A percentile compares a stretch with the other conserved stretches of the same genome.
Evolutionary conservation across 37 sponge, comb jelly and placozoan species (phyloP).

Genomic region (Beroe forskalii): DNA sequence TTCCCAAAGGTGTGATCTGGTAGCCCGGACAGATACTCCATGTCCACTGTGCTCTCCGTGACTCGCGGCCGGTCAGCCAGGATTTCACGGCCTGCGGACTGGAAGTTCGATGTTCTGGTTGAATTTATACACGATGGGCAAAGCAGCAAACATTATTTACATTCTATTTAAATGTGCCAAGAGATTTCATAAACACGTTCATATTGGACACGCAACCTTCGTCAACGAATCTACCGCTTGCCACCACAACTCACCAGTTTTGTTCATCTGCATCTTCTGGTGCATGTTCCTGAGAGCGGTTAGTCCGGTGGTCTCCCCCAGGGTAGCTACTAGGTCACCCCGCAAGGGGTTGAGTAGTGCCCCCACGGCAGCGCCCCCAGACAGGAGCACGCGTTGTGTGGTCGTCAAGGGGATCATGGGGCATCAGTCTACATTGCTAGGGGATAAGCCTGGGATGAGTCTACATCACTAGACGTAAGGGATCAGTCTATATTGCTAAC

Average conservation of each 20-base stretch:
- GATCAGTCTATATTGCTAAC: no score
- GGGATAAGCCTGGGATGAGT: no score
- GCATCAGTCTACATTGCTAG: no score
- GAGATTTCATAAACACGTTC: no score
- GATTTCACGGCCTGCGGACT: conserved; percentile 34
- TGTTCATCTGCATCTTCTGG: conserved; percentile 43
- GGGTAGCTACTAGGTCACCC: conserved; percentile 49
- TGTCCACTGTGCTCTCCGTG: conserved; percentile 1
- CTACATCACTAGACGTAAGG: no score
- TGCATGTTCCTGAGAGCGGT: conserved; percentile 9
- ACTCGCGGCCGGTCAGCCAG: conserved; percentile 21
- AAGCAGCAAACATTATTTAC: no score
- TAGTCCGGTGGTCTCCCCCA: conserved; percentile 31
- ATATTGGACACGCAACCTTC: no score
- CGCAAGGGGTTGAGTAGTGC: conserved; percentile 19
- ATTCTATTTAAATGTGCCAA: no score
- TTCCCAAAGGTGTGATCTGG: conserved; percentile 20
- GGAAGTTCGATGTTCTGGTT: not conserved
- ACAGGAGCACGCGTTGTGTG: conserved; percentile 8
- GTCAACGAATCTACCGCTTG: no score
- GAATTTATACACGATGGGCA: no score
- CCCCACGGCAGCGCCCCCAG: conserved; percentile 28
- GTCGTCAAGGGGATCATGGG: not conserved
- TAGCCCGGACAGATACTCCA: not conserved
- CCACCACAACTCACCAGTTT: not conserved